Percentiles rank a stretch among this genome's conserved stretches.
Conservation (phyloP, 2,888 invertebrate species). For the Julus scandinavius region DNA sequence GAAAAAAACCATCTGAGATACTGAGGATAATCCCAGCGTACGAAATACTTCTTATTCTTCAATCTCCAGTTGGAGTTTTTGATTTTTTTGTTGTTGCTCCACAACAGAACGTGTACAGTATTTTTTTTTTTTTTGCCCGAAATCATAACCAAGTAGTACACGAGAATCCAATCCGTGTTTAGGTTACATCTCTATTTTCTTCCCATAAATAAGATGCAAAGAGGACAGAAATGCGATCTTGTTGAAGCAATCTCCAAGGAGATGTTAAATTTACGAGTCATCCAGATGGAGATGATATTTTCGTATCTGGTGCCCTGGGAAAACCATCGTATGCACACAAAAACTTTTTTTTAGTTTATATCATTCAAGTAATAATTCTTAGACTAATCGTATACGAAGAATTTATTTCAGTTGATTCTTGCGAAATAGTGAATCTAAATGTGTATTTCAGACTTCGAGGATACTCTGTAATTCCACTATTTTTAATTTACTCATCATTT, state of each 20-base stretch:
- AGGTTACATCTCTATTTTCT: neutral
- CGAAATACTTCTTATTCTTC: neutral
- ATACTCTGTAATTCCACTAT: neutral
- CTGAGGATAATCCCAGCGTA: neutral
- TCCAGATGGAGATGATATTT: neutral
- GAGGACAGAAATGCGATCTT: neutral
- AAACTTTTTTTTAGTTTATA: neutral
- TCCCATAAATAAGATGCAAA: conserved; percentile 8
- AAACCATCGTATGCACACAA: neutral
- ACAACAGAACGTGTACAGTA: neutral
- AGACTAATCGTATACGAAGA: neutral
- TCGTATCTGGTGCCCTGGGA: neutral
- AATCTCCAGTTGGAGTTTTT: neutral
- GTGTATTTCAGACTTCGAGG: neutral
- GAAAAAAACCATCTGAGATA: neutral
- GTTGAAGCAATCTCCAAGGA: conserved; percentile 2
- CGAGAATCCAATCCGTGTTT: conserved; percentile 1
- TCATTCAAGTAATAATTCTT: neutral
- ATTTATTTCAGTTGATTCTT: neutral
- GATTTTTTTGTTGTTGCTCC: neutral
- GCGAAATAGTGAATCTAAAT: too few species aligned
- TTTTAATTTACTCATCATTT: neutral
- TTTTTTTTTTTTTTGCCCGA: too few species aligned
- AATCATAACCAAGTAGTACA: neutral
- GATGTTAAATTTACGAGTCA: neutral